A percentile compares a stretch with the other conserved stretches of the same genome.
Evolutionary conservation across 2,113 vertebrate genomes (phyloP).

Genomic region (Petrocephalus microphthalmus): DNA sequence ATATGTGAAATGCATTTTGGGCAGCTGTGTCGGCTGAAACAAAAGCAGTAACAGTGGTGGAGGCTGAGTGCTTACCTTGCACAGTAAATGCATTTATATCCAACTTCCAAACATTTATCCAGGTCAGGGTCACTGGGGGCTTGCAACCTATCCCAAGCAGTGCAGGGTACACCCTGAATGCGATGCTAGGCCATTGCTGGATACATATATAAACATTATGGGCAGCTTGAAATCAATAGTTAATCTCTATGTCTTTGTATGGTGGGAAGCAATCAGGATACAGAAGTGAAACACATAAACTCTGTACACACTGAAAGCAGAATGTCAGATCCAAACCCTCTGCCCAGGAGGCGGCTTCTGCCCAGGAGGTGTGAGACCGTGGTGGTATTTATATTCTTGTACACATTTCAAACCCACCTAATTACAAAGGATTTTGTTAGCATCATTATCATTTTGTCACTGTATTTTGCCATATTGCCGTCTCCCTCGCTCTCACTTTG

Average conservation of each 20-base stretch:
- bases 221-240: neutral
- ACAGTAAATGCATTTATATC: neutral
- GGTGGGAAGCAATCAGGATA: neutral
- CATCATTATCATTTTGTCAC: neutral
- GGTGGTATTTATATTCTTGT: neutral
- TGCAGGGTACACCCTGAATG: neutral
- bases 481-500: neutral
- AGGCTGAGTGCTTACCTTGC: neutral
- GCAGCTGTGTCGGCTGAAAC: neutral
- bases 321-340: neutral
- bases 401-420: neutral
- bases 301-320: neutral
- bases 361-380: neutral
- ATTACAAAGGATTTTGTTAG: neutral
- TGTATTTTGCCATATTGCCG: neutral
- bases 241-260: neutral
- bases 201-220: neutral
- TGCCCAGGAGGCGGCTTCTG: no score
- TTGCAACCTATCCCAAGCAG: neutral
- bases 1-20: neutral
- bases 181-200: neutral
- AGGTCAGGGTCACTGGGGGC: neutral
- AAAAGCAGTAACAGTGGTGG: neutral
- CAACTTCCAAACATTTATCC: neutral
- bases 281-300: accelerated